These are phyloP conservation scores for Phalacrocorax brasilianus DNA, from an alignment of 2,113 vertebrate genomes.

Conservation along the genomic window DNA sequence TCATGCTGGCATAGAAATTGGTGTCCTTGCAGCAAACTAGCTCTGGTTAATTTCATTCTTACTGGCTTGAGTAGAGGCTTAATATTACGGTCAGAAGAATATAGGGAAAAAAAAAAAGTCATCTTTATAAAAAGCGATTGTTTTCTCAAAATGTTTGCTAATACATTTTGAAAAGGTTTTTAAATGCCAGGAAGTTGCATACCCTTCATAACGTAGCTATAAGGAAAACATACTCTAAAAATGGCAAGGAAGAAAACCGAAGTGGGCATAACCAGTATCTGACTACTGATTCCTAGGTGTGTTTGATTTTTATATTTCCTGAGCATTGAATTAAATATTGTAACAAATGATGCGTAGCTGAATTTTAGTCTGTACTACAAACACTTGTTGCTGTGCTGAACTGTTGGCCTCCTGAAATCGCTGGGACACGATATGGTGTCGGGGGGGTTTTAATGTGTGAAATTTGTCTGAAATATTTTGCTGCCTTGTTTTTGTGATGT, in stretches of 20 bases:
- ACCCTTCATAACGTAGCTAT: background rate
- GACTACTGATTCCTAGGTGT: background rate
- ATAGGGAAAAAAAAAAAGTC: background rate
- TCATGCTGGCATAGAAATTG: background rate
- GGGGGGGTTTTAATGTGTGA: background rate
- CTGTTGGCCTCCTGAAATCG: fast-evolving
- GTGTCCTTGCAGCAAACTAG: background rate
- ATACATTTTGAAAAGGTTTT: background rate
- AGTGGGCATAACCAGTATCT: background rate
- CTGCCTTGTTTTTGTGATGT: background rate
- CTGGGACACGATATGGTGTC: background rate
- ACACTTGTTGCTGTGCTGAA: background rate
- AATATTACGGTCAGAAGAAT: background rate
- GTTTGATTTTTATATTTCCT: background rate
- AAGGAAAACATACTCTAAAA: background rate
- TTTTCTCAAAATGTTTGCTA: background rate
- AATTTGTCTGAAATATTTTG: background rate
- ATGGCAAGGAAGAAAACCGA: background rate
- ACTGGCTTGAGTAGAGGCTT: background rate
- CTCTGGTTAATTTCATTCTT: background rate
- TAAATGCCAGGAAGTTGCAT: background rate
- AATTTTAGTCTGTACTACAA: background rate
- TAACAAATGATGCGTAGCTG: background rate
- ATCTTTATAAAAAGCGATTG: background rate
- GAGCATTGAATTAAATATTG: background rate